Percentiles rank a stretch among this genome's conserved stretches.
Evolutionary conservation across 92 coral and sea anemone species (phyloP).

Genomic region (Heliopora coerulea): DNA sequence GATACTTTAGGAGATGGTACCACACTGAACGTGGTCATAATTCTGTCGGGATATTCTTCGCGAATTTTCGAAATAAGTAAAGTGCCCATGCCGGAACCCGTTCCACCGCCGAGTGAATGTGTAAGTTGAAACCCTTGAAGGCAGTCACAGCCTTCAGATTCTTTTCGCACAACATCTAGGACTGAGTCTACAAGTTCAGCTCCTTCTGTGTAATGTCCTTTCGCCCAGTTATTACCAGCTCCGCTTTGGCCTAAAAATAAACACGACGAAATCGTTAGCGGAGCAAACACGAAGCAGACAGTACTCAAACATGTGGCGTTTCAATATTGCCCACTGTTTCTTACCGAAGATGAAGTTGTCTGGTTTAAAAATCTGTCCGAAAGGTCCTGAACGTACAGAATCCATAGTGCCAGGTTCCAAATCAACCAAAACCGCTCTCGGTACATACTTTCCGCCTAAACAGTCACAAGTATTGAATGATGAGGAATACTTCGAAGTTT

Average conservation of each 20-base stretch:
- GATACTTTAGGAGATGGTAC: slow-evolving; percentile 93
- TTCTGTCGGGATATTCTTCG: slow-evolving; percentile 90
- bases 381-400: slow-evolving; percentile 74
- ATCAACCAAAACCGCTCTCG: slow-evolving; percentile 84
- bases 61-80: slow-evolving; percentile 83
- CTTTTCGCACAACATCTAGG: slow-evolving; percentile 81
- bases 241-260: slow-evolving; percentile 62
- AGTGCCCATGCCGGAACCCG: slow-evolving; percentile 93
- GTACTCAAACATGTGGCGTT: not conserved
- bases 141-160: slow-evolving; percentile 88
- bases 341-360: slow-evolving; percentile 92
- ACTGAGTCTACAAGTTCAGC: slow-evolving; percentile 89
- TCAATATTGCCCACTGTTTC: not conserved
- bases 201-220: slow-evolving; percentile 95
- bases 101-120: slow-evolving; percentile 95
- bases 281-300: slow-evolving; percentile 18
- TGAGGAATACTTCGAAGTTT: too few species aligned
- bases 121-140: slow-evolving; percentile 92
- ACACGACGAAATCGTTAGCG: not conserved
- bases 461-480: not conserved
- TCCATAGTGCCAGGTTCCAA: slow-evolving; percentile 96
- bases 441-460: slow-evolving; percentile 79
- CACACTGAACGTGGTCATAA: slow-evolving; percentile 85
- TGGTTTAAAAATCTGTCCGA: slow-evolving; percentile 83
- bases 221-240: slow-evolving; percentile 89